Base-by-base conservation (phyloP, 2,113 vertebrate species). In the Rhodinocichla rosea region DNA sequence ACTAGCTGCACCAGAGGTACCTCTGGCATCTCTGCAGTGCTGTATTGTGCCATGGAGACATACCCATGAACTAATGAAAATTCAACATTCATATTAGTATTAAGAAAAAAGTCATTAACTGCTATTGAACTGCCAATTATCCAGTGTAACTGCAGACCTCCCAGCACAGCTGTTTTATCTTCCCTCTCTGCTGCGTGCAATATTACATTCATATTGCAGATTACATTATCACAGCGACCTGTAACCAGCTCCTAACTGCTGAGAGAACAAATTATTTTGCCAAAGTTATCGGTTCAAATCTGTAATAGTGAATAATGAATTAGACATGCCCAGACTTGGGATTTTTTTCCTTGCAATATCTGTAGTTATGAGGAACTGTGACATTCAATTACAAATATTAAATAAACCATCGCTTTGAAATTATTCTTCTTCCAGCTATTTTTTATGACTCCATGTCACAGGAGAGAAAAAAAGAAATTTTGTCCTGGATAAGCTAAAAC, bases 31-130 rank as follows among this genome's bases (percentile, higher is more conserved):
- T 80, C 92, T 89, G 76, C 92, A 91, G 52, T 21, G 33, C 73
- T 81, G 64, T 35, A 70, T 37, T 81, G 60, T 67, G 62, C 79
- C 67, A 44, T 10, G 7, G 45, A 89, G 67, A 79, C 93, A 80
- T 85, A 83, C 24, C 79, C 79, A 76, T 63, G 79, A 92, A 94
- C 80, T 91, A 95, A 88, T 94, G 90, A 96, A 96, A 94, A 95
- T 94, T 92, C 74, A 89, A 82, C 87, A 64, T 83, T 91, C 92
- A 73, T 81, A 92, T 89, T 67, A 70, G 74, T 73, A 79, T 71
- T 63, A 92, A 93, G 77, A 82, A 92, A 94, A 95, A 96, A 97
- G 93, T 94, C 88, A 96, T 96, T 96, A 97, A 64, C 62, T 96
- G 83, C 84, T 65, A 82, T 27, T 93, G 75, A 92, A 75, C 79